Percentiles rank a stretch among this genome's conserved stretches.
These are phyloP conservation scores for Hypocryptadius cinnamomeus DNA, from an alignment of 2,113 vertebrate genomes.

Conservation along the genomic window DNA sequence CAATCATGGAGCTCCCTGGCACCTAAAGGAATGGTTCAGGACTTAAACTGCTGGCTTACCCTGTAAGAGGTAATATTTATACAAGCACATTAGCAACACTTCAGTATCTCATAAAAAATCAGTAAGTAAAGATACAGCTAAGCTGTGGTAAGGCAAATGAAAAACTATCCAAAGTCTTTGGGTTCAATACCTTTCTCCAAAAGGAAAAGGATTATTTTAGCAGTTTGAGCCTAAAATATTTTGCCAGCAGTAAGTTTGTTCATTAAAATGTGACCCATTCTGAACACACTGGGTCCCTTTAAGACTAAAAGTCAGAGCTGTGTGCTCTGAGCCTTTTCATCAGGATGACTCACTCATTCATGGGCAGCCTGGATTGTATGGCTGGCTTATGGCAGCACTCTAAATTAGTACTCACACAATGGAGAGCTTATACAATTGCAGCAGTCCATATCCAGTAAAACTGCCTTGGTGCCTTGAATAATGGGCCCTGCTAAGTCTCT, in stretches of 20 bases:
- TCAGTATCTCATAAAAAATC: not conserved
- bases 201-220: not conserved
- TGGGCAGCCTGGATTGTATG: slow-evolving; percentile 33
- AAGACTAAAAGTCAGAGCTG: slow-evolving; percentile 48
- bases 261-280: not conserved
- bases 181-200: not conserved
- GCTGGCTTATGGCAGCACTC: slow-evolving; percentile 54
- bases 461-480: slow-evolving; percentile 54
- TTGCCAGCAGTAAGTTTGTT: not conserved
- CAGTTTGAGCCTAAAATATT: not conserved
- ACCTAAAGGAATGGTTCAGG: slow-evolving; percentile 26
- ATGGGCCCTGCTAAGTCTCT: slow-evolving; percentile 49
- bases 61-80: not conserved
- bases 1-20: slow-evolving; percentile 7
- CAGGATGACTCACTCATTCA: slow-evolving; percentile 55
- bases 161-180: not conserved
- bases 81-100: not conserved
- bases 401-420: slow-evolving; percentile 65
- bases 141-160: not conserved
- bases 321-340: slow-evolving; percentile 37
- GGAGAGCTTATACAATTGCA: slow-evolving; percentile 66
- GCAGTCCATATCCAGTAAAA: slow-evolving; percentile 67
- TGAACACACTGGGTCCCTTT: slow-evolving; percentile 11
- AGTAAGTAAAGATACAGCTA: not conserved
- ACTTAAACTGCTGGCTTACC: not conserved